phyloP scores from a whole-genome alignment of 2,888 invertebrate genomes.

The Tachystola acroxantha region DNA sequence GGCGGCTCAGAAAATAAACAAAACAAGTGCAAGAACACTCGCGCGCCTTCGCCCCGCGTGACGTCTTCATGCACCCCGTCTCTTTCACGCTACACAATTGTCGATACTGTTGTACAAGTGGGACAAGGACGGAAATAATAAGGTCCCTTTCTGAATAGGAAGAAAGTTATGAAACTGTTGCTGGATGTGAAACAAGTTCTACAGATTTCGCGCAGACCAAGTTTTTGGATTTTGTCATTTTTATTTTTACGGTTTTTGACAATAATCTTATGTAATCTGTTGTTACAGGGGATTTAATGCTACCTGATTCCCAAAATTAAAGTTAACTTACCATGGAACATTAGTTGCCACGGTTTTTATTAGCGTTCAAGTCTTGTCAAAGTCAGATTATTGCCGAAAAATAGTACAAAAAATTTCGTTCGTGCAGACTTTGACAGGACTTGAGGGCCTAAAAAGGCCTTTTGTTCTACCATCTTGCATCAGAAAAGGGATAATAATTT shows the following conservation, averaged over 20 bases:
- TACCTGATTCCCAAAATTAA: not conserved
- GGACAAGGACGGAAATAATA: constrained; percentile 44
- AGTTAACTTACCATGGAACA: not conserved
- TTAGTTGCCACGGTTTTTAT: no score
- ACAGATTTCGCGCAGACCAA: constrained; percentile 68
- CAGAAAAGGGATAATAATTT: no score
- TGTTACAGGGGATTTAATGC: not conserved
- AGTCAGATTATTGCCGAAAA: no score
- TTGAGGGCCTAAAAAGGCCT: no score
- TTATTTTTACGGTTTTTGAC: constrained; percentile 27
- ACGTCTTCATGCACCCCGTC: constrained; percentile 70
- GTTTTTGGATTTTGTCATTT: constrained; percentile 40
- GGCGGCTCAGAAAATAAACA: constrained; percentile 67
- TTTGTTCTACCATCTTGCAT: no score
- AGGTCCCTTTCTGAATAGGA: constrained; percentile 55
- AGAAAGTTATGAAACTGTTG: constrained; percentile 71
- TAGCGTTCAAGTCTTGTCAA: no score
- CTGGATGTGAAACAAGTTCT: constrained; percentile 61
- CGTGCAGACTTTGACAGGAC: no score
- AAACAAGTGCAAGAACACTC: constrained; percentile 75
- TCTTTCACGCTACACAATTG: constrained; percentile 21
- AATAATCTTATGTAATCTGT: no score
- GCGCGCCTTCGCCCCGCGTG: constrained; percentile 71
- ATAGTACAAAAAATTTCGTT: no score
- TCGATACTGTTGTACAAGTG: constrained; percentile 22